These are phyloP conservation scores for Chiroxiphia lanceolata DNA, from an alignment of 2,797 vertebrate species.

Conservation along the genomic window DNA sequence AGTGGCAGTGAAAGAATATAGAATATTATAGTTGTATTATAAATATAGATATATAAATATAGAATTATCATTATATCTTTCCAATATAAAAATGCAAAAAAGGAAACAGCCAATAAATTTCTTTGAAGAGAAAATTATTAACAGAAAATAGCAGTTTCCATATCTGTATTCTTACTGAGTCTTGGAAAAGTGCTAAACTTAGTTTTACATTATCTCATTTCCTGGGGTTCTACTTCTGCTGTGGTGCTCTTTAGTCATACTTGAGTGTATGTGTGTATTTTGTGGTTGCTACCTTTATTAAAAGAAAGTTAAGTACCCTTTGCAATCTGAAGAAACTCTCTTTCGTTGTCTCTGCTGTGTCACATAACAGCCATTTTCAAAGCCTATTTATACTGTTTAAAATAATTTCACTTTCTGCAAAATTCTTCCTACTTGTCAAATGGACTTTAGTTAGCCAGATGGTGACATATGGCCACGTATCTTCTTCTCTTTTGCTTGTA, in stretches of 20 bases:
- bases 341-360: not conserved
- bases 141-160: slow-evolving; percentile 6
- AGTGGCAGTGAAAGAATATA: not conserved
- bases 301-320: not conserved
- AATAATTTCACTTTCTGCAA: not conserved
- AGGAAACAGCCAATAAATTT: not conserved
- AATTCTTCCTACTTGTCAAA: not conserved
- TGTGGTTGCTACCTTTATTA: not conserved
- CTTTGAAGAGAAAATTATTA: not conserved
- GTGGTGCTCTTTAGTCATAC: not conserved
- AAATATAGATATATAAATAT: not conserved
- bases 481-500: not conserved
- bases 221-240: not conserved
- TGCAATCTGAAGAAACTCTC: not conserved
- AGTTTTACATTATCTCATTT: slow-evolving; percentile 32
- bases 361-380: not conserved
- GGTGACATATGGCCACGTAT: not conserved
- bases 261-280: not conserved
- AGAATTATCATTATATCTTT: not conserved
- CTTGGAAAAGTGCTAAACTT: not conserved
- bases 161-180: not conserved
- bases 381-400: not conserved
- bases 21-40: not conserved
- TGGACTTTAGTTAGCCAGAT: not conserved
- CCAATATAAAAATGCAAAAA: not conserved